Evolutionary conservation across 92 coral and sea anemone genomes (phyloP).

Genomic region (Phymanthus crucifer): DNA sequence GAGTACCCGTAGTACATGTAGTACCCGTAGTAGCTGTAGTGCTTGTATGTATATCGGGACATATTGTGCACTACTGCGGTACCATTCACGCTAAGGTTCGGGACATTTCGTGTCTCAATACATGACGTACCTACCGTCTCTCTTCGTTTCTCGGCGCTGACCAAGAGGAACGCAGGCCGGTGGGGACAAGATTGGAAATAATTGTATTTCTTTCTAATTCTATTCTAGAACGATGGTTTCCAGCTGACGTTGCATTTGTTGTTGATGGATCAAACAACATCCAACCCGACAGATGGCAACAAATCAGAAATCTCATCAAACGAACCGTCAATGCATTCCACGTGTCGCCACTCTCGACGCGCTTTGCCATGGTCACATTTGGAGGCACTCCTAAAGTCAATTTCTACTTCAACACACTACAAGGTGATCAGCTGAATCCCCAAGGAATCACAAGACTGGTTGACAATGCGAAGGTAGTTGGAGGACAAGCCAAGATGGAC

Average conservation of each 20-base stretch:
- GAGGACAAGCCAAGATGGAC: slow-evolving; percentile 63
- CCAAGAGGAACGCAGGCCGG: too few relatives aligned
- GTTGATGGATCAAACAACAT: slow-evolving; percentile 60
- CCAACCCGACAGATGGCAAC: slow-evolving; percentile 50
- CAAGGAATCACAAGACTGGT: slow-evolving; percentile 51
- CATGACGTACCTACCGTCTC: too few relatives aligned
- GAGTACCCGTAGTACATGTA: too few relatives aligned
- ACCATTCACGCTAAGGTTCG: too few relatives aligned
- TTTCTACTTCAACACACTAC: slow-evolving; percentile 66
- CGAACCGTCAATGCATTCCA: slow-evolving; percentile 61
- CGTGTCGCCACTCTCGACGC: slow-evolving; percentile 67
- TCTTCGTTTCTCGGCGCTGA: too few relatives aligned
- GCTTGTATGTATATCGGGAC: too few relatives aligned
- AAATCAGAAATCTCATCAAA: slow-evolving; percentile 47
- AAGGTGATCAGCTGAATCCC: slow-evolving; percentile 52
- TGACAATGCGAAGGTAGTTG: slow-evolving; percentile 33
- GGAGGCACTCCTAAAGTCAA: slow-evolving; percentile 51
- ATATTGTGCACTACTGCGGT: too few relatives aligned
- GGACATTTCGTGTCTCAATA: too few relatives aligned
- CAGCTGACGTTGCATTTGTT: slow-evolving; percentile 62
- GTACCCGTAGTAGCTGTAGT: too few relatives aligned
- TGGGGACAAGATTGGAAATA: too few relatives aligned
- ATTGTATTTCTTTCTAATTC: not conserved
- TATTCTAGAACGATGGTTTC: slow-evolving; percentile 55
- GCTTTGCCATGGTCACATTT: slow-evolving; percentile 62